Evolutionary conservation across 2,797 vertebrate genomes (phyloP).

Genomic region (Sylvia borin): DNA sequence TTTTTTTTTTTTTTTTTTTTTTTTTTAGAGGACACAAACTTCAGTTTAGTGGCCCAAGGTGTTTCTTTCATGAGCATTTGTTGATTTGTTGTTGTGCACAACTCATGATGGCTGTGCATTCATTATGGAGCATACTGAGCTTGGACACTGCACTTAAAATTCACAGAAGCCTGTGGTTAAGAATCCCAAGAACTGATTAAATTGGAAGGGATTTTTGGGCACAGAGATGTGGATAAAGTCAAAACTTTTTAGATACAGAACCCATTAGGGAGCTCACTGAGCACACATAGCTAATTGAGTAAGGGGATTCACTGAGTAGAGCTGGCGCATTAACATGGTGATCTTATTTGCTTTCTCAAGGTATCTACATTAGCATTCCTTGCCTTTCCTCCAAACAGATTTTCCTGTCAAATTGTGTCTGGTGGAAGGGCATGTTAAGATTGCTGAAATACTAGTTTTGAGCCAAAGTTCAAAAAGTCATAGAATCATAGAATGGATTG

Average conservation of each 20-base stretch:
- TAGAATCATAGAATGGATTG: not conserved
- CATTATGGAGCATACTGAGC: not conserved
- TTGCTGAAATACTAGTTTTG: not conserved
- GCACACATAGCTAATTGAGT: not conserved
- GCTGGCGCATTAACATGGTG: not conserved
- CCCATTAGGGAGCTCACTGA: not conserved
- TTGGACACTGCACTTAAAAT: not conserved
- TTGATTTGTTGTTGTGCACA: too few species aligned
- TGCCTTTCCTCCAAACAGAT: not conserved
- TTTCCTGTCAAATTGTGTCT: not conserved
- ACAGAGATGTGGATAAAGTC: not conserved
- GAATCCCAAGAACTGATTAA: not conserved
- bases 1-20: not conserved
- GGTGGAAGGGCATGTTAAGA: not conserved
- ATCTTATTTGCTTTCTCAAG: not conserved
- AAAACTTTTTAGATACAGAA: not conserved
- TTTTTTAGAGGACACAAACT: not conserved
- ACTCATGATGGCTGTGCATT: rapidly evolving
- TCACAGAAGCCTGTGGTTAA: not conserved
- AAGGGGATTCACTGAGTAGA: not conserved
- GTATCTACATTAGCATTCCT: not conserved
- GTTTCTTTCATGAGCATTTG: not conserved
- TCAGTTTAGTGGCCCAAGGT: not conserved
- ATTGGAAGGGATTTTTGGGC: not conserved
- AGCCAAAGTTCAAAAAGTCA: not conserved